phyloP scores from a whole-genome alignment of 1,140 invertebrate species.

The Linepithema humile region DNA sequence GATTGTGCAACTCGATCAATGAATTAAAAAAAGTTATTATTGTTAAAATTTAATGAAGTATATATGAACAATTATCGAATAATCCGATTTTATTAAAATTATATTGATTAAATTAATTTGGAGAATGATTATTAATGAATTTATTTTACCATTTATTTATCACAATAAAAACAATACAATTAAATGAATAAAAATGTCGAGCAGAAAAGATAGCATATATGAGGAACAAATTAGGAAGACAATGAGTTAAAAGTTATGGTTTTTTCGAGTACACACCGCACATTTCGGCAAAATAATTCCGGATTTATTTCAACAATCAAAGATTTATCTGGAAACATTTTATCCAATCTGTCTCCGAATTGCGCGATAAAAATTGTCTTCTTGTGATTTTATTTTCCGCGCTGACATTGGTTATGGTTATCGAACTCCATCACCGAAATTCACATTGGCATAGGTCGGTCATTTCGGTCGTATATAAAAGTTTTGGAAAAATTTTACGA shows the following conservation, averaged over 20 bases:
- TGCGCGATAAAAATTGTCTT: background rate
- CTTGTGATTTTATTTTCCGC: background rate
- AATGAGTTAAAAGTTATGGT: background rate
- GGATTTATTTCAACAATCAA: background rate
- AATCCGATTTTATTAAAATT: conserved; percentile 4
- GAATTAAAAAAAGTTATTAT: conserved; percentile 38
- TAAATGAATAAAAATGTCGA: background rate
- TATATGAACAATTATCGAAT: background rate
- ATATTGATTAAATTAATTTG: background rate
- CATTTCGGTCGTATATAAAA: conserved; percentile 29
- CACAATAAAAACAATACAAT: no score
- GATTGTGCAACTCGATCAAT: conserved; percentile 20
- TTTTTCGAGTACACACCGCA: no score
- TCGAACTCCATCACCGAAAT: background rate
- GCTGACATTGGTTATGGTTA: background rate
- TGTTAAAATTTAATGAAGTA: background rate
- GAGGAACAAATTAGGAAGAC: background rate
- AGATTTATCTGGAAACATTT: background rate
- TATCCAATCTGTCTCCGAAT: background rate
- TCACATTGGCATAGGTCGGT: background rate
- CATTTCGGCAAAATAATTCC: background rate
- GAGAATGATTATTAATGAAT: background rate
- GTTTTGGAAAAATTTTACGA: conserved; percentile 68
- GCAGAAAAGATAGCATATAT: background rate
- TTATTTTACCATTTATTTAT: no score